Base-by-base conservation (phyloP, 2,797 vertebrate genomes). In the Lacerta agilis region DNA sequence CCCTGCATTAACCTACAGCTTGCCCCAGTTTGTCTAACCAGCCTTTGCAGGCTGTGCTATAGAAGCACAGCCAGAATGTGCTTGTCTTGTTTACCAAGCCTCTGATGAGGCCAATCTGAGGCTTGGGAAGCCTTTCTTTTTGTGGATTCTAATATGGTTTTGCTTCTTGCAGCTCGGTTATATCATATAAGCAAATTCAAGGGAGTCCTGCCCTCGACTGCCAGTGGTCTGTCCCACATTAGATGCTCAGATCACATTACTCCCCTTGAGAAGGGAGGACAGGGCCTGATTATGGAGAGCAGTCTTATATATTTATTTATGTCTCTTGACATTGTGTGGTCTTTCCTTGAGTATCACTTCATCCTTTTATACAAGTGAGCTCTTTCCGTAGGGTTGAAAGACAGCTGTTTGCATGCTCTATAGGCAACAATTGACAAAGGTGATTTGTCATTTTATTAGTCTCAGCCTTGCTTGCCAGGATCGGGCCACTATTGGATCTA, bases 91-190 rank as follows among this genome's bases (percentile, higher is more conserved):
- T 85, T 86, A 81, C 27, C 29, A 45, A 9, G 67, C 61, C 25
- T 85, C 58, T 76, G 61, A 15, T 5, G 43, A 86, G n/a, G 71
- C 75, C 75, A 79, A 33, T 43, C 75, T 83, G 64, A 43, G 29
- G 43, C 55, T 61, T 83, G 58, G 71, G 73, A 83, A 77, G 43
- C 33, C 76, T 76, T 76, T 69, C 71, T 38, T 45, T 67, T 18
- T 84, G 71, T 8, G 18, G 58, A 85, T 85, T 85, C 58, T 85
- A 89, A 73, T 33, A 80, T 81, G 78, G 69, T 55, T 81, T 85
- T 81, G 83, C 87, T 89, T 76, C 80, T 36, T 80, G 41, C 55
- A 38, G 43, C 69, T 85, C 73, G 23, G 38, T 76, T 89, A 23
- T 66, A 41, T 58, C 36, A 23, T 43, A 75, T 89, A 81, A 86